Evolutionary conservation across 2,113 vertebrate genomes (phyloP), one percentile per base, ranked within the genome.

Genomic region (Mus pahari): DNA sequence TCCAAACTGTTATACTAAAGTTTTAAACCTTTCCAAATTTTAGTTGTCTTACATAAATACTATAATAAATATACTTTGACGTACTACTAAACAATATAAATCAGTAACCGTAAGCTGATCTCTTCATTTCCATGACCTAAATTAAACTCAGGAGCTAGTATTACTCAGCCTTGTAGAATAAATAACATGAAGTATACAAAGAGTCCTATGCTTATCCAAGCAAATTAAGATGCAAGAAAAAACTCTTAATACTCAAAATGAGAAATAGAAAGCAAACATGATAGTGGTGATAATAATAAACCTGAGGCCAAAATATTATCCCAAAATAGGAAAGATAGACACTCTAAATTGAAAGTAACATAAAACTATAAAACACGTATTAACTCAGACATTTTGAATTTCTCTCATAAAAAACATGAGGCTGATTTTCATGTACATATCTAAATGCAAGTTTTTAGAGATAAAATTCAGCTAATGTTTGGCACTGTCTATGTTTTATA

Each of bases 41-140:
- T 90, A 39, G 89, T 53, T 62, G 73, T 50, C n/a, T 96, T 91
- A 88, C 5, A 13, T 89, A 50, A 94, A 66, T 62, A 82, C 0
- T 87, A 1, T 75, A 83, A 73, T 66, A 90, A 92, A 64, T 81
- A 82, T 42, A 55, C 19, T 13, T 39, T 84, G 26, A 89, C 39
- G 20, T 62, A 10, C n/a, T 31, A 20, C 39, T 48, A 33, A 83
- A 14, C 2, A 48, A 90, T 24, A 68, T 10, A 82, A 68, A 68
- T 68, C 39, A 79, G 33, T 24, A 84, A 88, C 62, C 26, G 73
- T 93, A 75, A 86, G 14, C 45, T 62, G 20, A 1, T 71, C 28
- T 58, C 83, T 86, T 84, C 55, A 92, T 81, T 89, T 86, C 36
- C 64, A 87, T 66, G 60, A 88, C 28, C 78, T n/a, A 86, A 86